Evolutionary conservation across 2,888 invertebrate species (phyloP).

Genomic region (Eilema caniola): DNA sequence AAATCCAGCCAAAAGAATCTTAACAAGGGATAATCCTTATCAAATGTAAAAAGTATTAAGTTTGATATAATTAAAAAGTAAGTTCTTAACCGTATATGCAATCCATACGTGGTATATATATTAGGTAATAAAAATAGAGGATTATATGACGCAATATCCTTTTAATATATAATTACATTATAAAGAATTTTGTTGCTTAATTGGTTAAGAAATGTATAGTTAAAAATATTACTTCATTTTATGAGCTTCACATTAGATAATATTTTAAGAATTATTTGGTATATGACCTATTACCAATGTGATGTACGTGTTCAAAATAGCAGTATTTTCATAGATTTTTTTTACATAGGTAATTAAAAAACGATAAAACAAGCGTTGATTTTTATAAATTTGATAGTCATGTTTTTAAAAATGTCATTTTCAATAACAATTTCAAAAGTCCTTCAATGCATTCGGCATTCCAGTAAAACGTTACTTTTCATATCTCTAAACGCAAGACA

Average conservation of each 20-base stretch:
- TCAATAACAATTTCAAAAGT: not conserved
- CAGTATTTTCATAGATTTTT: not conserved
- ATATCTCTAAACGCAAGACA: too few species aligned
- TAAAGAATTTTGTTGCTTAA: slow-evolving; percentile 28
- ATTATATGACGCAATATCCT: slow-evolving; percentile 8
- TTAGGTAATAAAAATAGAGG: slow-evolving; percentile 9
- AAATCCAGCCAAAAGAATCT: not conserved
- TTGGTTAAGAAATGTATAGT: slow-evolving; percentile 31
- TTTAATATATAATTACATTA: slow-evolving; percentile 5
- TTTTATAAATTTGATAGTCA: too few species aligned
- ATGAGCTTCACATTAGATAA: slow-evolving; percentile 28
- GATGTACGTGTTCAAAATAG: not conserved
- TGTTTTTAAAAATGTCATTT: not conserved
- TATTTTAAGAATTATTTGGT: slow-evolving; percentile 7
- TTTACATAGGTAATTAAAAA: not conserved
- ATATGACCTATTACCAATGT: not conserved
- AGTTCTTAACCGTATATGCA: not conserved
- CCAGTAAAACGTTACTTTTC: too few species aligned
- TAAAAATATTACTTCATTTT: slow-evolving; percentile 32
- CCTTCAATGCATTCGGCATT: too few species aligned
- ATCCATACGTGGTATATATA: not conserved
- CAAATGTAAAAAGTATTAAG: not conserved
- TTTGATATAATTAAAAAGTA: slow-evolving; percentile 6
- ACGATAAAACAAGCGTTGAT: not conserved
- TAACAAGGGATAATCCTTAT: not conserved